These are phyloP conservation scores for Drosophila niveifrons DNA, from an alignment of 2,888 invertebrate species.

Conservation along the genomic window DNA sequence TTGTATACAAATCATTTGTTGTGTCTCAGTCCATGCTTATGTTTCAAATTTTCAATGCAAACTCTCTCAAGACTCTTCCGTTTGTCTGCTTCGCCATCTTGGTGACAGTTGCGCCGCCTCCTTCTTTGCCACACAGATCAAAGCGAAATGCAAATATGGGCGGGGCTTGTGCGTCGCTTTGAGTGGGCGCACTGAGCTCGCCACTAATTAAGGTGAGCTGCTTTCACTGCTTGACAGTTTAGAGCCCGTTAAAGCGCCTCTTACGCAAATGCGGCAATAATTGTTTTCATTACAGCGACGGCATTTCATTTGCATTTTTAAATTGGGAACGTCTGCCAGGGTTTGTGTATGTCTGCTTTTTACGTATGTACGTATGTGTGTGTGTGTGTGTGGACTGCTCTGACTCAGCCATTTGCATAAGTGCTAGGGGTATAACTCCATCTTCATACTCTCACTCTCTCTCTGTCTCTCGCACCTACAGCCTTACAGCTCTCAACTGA, in stretches of 20 bases:
- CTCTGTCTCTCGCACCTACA: not conserved
- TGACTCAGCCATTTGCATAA: constrained; percentile 60
- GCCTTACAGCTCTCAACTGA: not conserved
- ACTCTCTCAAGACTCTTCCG: constrained; percentile 18
- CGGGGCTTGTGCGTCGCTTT: constrained; percentile 39
- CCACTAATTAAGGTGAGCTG: constrained; percentile 74
- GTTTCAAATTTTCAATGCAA: constrained; percentile 3
- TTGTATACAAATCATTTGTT: not conserved
- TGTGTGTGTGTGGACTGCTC: constrained; percentile 7
- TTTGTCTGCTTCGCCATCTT: constrained; percentile 42
- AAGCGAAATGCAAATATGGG: constrained; percentile 79
- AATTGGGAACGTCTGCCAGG: constrained; percentile 29
- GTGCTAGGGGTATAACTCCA: constrained; percentile 13
- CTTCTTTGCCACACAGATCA: constrained; percentile 65
- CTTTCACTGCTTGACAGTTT: constrained; percentile 59
- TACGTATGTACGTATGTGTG: not conserved
- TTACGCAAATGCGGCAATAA: constrained; percentile 80
- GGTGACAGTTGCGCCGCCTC: constrained; percentile 31
- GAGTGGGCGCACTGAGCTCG: constrained; percentile 52
- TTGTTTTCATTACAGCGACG: constrained; percentile 75
- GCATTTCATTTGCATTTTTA: constrained; percentile 67
- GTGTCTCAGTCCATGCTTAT: not conserved
- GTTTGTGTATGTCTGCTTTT: not conserved
- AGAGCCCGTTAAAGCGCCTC: constrained; percentile 77
- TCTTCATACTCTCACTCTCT: not conserved